Percentiles rank a stretch among this genome's conserved stretches.
phyloP scores from a whole-genome alignment of 2,888 invertebrate genomes.

The Ophraella communa region DNA sequence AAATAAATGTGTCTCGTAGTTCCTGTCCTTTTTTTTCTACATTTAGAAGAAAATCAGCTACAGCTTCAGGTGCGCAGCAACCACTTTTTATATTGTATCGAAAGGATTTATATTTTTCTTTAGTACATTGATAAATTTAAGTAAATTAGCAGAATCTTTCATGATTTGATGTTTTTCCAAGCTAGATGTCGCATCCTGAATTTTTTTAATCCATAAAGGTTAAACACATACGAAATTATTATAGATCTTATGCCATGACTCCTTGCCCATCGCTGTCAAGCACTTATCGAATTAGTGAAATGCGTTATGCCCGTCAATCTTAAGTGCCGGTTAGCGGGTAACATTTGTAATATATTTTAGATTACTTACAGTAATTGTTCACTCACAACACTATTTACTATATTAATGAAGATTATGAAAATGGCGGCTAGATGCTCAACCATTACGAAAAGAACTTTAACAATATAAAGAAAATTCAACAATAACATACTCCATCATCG shows the following conservation, averaged over 20 bases:
- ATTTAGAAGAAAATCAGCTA: constrained; percentile 27
- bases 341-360: too few relatives aligned
- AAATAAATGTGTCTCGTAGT: constrained; percentile 17
- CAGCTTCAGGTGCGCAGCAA: constrained; percentile 17
- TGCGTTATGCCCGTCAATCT: constrained; percentile 20
- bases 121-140: constrained; percentile 12
- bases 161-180: constrained; percentile 22
- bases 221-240: constrained; percentile 16
- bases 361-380: too few relatives aligned
- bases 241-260: constrained; percentile 30
- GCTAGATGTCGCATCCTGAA: constrained; percentile 17
- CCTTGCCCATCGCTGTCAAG: constrained; percentile 22
- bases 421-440: too few relatives aligned
- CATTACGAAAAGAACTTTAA: too few relatives aligned
- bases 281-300: constrained; percentile 23
- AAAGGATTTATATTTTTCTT: constrained; percentile 26
- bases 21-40: constrained; percentile 24
- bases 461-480: too few relatives aligned
- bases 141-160: constrained; percentile 21
- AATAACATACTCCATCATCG: too few relatives aligned
- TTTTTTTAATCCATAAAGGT: constrained; percentile 21
- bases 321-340: too few relatives aligned
- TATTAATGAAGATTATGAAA: too few relatives aligned
- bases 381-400: too few relatives aligned
- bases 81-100: constrained; percentile 25